Conservation (phyloP, 2,797 vertebrate species). For the Pelobates cultripes region DNA sequence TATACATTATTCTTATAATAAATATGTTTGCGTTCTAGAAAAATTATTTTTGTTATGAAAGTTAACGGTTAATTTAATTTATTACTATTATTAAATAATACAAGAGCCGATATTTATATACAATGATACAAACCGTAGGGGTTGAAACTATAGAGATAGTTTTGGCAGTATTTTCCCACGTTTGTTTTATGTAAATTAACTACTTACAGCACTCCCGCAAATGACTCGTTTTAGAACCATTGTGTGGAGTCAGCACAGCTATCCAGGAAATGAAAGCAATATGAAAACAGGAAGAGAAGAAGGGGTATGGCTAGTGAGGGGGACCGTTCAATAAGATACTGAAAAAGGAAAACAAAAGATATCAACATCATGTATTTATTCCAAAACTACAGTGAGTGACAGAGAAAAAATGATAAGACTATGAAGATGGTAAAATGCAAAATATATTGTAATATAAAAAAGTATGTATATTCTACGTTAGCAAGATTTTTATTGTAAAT, state of each 20-base stretch:
- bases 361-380: not conserved
- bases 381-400: no score
- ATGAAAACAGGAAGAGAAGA: conserved; percentile 35
- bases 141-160: not conserved
- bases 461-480: not conserved
- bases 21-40: no score
- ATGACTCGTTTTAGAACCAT: not conserved
- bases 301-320: not conserved
- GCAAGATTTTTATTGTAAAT: not conserved
- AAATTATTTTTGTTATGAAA: no score
- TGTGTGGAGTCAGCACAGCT: conserved; percentile 12
- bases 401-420: not conserved
- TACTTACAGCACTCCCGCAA: not conserved
- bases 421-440: not conserved
- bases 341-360: conserved; percentile 11
- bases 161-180: not conserved
- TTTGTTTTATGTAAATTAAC: not conserved
- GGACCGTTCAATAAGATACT: conserved; percentile 26
- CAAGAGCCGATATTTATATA: no score
- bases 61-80: no score
- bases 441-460: no score
- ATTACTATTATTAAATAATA: no score
- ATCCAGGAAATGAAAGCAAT: conserved; percentile 30
- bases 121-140: no score
- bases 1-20: no score